Conservation (phyloP, 1,140 invertebrate species). For the Plectrocnemia conspersa region DNA sequence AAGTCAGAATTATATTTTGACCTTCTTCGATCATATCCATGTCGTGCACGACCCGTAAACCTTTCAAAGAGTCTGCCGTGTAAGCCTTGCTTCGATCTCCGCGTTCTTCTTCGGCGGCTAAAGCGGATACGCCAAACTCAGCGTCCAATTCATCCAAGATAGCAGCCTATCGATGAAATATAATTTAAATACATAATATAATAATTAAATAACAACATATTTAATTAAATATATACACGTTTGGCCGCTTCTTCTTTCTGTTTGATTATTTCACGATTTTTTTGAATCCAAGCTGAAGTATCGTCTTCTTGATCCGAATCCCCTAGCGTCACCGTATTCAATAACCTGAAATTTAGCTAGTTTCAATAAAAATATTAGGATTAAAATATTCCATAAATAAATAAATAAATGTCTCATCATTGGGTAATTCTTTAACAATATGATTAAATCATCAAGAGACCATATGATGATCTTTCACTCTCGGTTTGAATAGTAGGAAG, state of each 20-base stretch:
- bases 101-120: slow-evolving; percentile 74
- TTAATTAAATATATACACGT: slow-evolving; percentile 56
- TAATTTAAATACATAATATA: not conserved
- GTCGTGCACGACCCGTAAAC: slow-evolving; percentile 85
- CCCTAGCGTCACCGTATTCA: slow-evolving; percentile 50
- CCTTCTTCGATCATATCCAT: slow-evolving; percentile 79
- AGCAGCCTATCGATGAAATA: slow-evolving; percentile 63
- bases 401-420: slow-evolving; percentile 17
- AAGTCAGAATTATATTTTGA: slow-evolving; percentile 79
- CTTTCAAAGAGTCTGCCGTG: slow-evolving; percentile 66
- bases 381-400: slow-evolving; percentile 18
- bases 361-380: not conserved
- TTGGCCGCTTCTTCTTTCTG: slow-evolving; percentile 84
- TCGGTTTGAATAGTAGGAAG: slow-evolving; percentile 5
- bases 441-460: slow-evolving; percentile 17
- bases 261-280: slow-evolving; percentile 68
- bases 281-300: slow-evolving; percentile 81
- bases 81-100: slow-evolving; percentile 62
- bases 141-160: slow-evolving; percentile 91
- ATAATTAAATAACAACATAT: slow-evolving; percentile 15
- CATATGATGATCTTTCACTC: slow-evolving; percentile 19
- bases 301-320: slow-evolving; percentile 67
- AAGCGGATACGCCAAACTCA: slow-evolving; percentile 84
- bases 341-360: slow-evolving; percentile 36
- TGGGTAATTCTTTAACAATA: slow-evolving; percentile 27